phyloP scores from a whole-genome alignment of 2,888 invertebrate genomes.

The Cylindroiulus punctatus region DNA sequence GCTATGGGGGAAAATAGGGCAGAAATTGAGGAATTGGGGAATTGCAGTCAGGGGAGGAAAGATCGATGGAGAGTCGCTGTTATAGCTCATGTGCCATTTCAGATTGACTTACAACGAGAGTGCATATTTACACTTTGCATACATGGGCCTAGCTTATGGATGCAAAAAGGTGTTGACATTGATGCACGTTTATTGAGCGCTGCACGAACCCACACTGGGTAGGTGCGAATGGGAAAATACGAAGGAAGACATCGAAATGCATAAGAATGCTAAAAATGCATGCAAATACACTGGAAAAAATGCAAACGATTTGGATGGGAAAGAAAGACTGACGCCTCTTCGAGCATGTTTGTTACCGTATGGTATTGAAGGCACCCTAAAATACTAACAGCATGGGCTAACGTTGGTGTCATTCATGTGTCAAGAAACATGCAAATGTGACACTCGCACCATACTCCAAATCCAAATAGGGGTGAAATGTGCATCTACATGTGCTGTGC shows the following conservation, averaged over 20 bases:
- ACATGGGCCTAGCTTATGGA: background rate
- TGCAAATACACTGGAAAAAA: background rate
- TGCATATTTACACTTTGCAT: constrained; percentile 21
- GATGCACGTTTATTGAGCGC: constrained; percentile 5
- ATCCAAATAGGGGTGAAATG: no score
- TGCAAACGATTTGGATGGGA: no score
- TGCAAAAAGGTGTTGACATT: constrained; percentile 15
- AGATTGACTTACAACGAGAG: constrained; percentile 5
- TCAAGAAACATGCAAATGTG: no score
- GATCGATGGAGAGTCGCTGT: constrained; percentile 19
- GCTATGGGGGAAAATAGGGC: background rate
- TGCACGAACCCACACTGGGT: background rate
- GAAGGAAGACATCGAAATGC: background rate
- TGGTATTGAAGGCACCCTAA: no score
- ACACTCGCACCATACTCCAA: no score
- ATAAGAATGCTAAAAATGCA: background rate
- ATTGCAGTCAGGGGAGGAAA: background rate
- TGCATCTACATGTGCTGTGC: no score
- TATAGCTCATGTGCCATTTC: constrained; percentile 5
- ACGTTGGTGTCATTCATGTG: no score
- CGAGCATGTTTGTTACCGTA: no score
- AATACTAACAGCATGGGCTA: no score
- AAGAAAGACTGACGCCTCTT: no score
- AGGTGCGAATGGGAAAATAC: background rate
- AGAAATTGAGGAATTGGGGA: constrained; percentile 25